These are phyloP conservation scores for Protula sp. DNA, from an alignment of 2,888 invertebrate species.

Conservation along the genomic window DNA sequence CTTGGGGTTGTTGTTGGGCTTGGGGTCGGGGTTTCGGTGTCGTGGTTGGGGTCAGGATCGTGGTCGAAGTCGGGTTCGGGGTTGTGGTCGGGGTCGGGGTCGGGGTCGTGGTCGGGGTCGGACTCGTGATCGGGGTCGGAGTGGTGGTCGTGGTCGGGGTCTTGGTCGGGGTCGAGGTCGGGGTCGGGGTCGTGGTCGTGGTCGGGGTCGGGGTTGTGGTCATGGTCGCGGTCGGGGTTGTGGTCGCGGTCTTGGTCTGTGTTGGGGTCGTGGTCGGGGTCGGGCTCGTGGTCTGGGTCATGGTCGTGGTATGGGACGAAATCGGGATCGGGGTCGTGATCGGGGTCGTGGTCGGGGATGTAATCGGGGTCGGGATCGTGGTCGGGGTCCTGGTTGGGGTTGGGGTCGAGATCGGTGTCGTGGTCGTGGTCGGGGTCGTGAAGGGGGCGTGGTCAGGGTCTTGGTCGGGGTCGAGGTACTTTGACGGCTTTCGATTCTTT, in stretches of 20 bases:
- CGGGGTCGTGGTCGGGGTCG: conserved; percentile 1
- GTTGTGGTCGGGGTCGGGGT: conserved; percentile 2
- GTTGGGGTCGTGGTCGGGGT: neutral
- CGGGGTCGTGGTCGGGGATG: conserved; percentile 1
- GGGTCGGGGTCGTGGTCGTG: conserved; percentile 4
- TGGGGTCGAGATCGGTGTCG: neutral
- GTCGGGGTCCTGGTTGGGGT: neutral
- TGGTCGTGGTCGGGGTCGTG: neutral
- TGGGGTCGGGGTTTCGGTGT: neutral
- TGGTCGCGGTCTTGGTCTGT: neutral
- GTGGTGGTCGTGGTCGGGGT: conserved; percentile 4
- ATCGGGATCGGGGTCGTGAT: conserved; percentile 3
- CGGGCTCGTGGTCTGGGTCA: neutral
- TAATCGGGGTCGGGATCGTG: neutral
- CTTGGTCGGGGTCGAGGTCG: conserved; percentile 1
- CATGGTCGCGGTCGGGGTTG: conserved; percentile 6
- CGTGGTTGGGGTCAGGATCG: neutral
- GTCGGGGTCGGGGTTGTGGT: conserved; percentile 9
- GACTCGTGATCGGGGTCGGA: neutral
- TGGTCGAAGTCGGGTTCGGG: neutral
- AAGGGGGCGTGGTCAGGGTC: neutral
- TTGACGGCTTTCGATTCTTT: too few relatives aligned
- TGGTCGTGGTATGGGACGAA: conserved; percentile 2
- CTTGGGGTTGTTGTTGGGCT: too few relatives aligned
- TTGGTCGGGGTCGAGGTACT: neutral